Conservation (phyloP, 2,113 vertebrate species). For the Corythaixoides concolor region DNA sequence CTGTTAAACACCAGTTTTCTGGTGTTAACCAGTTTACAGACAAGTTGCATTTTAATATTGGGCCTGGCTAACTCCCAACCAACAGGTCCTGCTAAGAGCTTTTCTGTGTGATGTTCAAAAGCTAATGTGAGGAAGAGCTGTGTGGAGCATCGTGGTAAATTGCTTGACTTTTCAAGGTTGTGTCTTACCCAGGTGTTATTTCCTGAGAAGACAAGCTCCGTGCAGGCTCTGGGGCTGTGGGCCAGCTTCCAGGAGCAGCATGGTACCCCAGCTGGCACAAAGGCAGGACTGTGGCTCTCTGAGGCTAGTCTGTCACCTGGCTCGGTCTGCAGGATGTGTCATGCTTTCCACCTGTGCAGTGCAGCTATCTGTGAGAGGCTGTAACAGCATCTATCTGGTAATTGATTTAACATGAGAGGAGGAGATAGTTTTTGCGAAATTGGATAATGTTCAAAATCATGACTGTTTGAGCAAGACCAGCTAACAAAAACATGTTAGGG, state of each 20-base stretch:
- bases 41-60: neutral
- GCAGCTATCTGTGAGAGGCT: neutral
- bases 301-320: fast-evolving
- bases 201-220: neutral
- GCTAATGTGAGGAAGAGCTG: neutral
- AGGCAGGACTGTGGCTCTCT: neutral
- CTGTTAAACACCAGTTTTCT: neutral
- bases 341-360: neutral
- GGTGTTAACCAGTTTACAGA: neutral
- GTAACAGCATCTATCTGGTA: neutral
- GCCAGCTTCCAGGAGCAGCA: neutral
- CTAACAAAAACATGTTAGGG: neutral
- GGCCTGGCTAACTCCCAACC: neutral
- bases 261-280: neutral
- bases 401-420: neutral
- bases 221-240: neutral
- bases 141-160: neutral
- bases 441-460: neutral
- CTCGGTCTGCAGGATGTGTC: neutral
- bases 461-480: neutral
- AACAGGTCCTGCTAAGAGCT: neutral
- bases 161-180: fast-evolving
- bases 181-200: neutral
- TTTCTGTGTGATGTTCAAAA: neutral
- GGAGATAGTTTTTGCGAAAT: neutral